Base-by-base conservation (phyloP, 2,113 vertebrate genomes). In the Mormyrus iriodes region DNA sequence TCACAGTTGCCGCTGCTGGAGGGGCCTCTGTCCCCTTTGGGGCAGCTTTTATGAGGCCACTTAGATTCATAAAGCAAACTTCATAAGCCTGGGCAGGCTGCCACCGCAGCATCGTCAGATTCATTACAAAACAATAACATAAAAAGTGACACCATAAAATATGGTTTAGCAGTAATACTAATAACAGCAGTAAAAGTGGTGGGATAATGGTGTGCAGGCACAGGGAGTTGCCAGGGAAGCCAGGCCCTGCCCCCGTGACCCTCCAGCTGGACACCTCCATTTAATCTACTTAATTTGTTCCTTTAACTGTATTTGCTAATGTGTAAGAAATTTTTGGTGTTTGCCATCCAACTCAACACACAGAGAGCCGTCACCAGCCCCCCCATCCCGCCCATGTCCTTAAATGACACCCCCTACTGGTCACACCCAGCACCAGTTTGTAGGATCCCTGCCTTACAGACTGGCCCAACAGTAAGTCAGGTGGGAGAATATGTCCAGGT, bases 261-360 rank as follows among this genome's bases (percentile, higher is more conserved):
- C 90, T 90, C 39, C 44, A 85, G 52, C 84, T 84, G 93, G 91
- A 65, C 90, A 92, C 91, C 90, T 91, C 92, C 31, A 44, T 91
- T 93, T 92, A 90, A 93, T 92, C 88, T 76, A 13, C 92, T 91
- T 92, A 94, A 94, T 93, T 94, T 12, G 12, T 35, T 35, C 65
- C 31, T 31, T 35, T 27, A 92, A 94, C 94, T 95, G 92, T 91
- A 92, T 93, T 92, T 90, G 92, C 88, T 88, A n/a, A 69, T 27
- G 58, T 27, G 52, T 65, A 94, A 93, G 93, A 95, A 92, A 93
- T 94, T 94, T 94, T 93, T 95, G 94, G 93, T 92, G 94, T 94
- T 92, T 58, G 93, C 91, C 93, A 94, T 94, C 94, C 91, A 93
- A 92, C 65, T n/a, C 65, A 94, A 61, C 9, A 61, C 55, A 61